Evolutionary conservation across 2,888 invertebrate genomes (phyloP).

Genomic region (Caenorhabditis sinica): DNA sequence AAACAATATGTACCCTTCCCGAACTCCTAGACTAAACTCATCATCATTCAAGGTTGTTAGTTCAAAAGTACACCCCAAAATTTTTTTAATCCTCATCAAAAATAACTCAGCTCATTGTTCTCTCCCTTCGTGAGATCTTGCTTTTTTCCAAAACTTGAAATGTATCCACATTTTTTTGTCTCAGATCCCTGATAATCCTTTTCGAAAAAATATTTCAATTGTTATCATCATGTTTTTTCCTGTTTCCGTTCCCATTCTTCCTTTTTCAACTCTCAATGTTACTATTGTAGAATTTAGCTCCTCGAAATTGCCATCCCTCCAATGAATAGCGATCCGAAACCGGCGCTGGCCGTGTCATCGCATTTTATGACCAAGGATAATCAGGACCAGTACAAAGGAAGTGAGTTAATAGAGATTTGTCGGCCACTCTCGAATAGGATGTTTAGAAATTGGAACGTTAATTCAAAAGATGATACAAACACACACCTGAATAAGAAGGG

Average conservation of each 20-base stretch:
- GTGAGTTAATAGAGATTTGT: conserved; percentile 31
- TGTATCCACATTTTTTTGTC: conserved; percentile 19
- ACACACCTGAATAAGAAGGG: conserved; percentile 40
- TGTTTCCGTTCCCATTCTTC: conserved; percentile 16
- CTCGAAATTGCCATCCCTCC: not conserved
- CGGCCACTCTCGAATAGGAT: conserved; percentile 20
- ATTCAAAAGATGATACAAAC: conserved; percentile 31
- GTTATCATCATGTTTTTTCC: conserved; percentile 2
- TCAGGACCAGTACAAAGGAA: conserved; percentile 64
- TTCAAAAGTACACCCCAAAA: too few relatives aligned
- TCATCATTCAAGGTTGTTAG: too few relatives aligned
- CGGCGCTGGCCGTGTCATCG: conserved; percentile 44
- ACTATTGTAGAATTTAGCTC: not conserved
- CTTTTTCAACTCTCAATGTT: not conserved
- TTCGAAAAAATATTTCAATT: not conserved
- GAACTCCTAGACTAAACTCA: too few relatives aligned
- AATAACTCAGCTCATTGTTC: conserved; percentile 4
- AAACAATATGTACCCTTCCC: too few relatives aligned
- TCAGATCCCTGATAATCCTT: conserved; percentile 36
- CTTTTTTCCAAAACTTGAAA: conserved; percentile 23
- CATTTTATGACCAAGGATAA: conserved; percentile 59
- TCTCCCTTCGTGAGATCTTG: not conserved
- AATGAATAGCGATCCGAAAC: conserved; percentile 55
- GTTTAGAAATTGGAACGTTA: not conserved
- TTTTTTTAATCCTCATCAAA: not conserved